Percentiles rank a stretch among this genome's conserved stretches.
Conservation (phyloP, 2,888 invertebrate species). For the Heliconius cydno region DNA sequence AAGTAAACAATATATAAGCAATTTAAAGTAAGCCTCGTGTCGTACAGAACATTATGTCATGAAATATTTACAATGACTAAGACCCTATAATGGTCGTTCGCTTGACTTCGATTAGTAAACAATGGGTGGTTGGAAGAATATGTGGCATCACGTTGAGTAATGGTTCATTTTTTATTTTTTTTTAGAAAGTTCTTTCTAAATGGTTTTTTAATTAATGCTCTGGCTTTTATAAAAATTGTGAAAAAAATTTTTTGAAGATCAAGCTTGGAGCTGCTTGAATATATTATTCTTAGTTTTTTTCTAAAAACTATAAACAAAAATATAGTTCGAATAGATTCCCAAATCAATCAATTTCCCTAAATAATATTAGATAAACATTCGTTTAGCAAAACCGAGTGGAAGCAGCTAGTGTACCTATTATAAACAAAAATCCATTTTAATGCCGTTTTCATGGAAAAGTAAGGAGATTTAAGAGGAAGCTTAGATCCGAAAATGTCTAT, state of each 20-base stretch:
- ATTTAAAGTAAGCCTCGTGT: conserved; percentile 8
- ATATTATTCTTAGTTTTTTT: no score
- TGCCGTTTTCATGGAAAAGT: no score
- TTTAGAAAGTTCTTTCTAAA: neutral
- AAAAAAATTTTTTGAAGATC: neutral
- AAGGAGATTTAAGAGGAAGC: no score
- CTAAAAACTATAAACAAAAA: no score
- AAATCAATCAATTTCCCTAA: no score
- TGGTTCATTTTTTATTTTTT: neutral
- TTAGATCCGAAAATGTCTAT: no score
- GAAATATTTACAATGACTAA: conserved; percentile 29
- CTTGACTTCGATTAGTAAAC: conserved; percentile 31
- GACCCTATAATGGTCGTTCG: conserved; percentile 7
- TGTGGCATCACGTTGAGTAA: neutral
- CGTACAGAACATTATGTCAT: conserved; percentile 7
- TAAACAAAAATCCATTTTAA: no score
- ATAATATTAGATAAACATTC: no score
- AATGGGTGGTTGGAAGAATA: conserved; percentile 14
- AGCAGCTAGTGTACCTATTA: no score
- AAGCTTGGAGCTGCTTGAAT: no score
- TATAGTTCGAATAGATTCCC: no score
- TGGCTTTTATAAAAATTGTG: neutral
- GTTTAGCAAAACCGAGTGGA: no score
- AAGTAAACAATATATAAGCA: conserved; percentile 11
- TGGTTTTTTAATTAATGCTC: neutral